phyloP scores from a whole-genome alignment of 2,797 vertebrate species.

The Esox masquinongy region DNA sequence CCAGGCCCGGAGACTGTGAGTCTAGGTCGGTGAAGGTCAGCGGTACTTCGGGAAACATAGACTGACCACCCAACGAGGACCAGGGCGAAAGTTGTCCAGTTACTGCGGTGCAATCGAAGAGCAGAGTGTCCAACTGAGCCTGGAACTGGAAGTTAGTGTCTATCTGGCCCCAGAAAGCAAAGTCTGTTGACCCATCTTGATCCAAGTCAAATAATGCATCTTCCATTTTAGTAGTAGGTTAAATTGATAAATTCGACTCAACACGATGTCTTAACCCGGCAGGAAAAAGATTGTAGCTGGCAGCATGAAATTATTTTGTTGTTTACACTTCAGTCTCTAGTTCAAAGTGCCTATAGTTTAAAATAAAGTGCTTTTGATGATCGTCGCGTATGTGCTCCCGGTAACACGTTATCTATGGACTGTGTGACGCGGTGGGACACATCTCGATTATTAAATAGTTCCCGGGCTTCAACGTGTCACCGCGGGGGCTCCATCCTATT shows the following conservation, averaged over 20 bases:
- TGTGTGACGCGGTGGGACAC: conserved; percentile 43
- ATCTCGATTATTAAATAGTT: conserved; percentile 71
- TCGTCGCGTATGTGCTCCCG: conserved; percentile 15
- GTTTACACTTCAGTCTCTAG: neutral
- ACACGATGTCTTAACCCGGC: neutral
- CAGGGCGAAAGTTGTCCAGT: conserved; percentile 60
- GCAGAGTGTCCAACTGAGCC: conserved; percentile 65
- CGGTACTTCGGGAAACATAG: conserved; percentile 67
- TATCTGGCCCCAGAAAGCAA: conserved; percentile 73
- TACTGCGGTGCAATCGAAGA: conserved; percentile 64
- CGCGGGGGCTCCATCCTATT: conserved; percentile 55
- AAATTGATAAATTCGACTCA: neutral
- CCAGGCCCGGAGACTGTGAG: conserved; percentile 52
- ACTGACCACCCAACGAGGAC: conserved; percentile 59
- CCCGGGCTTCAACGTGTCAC: conserved; percentile 43
- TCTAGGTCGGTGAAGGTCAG: conserved; percentile 63
- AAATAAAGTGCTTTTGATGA: conserved; percentile 2
- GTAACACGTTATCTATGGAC: conserved; percentile 26
- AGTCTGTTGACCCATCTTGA: conserved; percentile 62
- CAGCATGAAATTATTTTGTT: neutral
- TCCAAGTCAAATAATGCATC: conserved; percentile 69
- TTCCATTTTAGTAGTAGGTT: conserved; percentile 62
- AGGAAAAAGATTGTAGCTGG: neutral
- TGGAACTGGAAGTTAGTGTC: conserved; percentile 65
- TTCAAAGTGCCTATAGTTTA: neutral